Percentiles rank a stretch among this genome's conserved stretches.
These are phyloP conservation scores for Conops quadrifasciatus DNA, from an alignment of 2,888 invertebrate species.

Conservation along the genomic window DNA sequence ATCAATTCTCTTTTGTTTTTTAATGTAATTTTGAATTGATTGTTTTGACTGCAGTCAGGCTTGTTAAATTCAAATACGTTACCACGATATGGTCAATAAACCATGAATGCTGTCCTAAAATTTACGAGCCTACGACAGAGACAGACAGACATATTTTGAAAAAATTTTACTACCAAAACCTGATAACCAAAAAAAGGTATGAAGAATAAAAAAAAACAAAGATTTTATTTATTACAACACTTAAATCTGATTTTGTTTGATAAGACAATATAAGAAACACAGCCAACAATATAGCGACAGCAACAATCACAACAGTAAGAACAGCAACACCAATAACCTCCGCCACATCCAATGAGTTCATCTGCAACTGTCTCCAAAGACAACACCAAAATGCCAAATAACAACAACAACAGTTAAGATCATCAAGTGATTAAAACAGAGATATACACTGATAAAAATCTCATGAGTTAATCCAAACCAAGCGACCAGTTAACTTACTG, in stretches of 20 bases:
- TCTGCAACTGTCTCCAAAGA: too few species aligned
- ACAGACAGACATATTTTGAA: conserved; percentile 20
- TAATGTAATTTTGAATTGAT: conserved; percentile 25
- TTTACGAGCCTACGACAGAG: too few species aligned
- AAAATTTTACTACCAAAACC: conserved; percentile 9
- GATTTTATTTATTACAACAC: conserved; percentile 31
- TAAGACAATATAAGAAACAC: conserved; percentile 22
- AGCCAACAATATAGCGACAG: neutral
- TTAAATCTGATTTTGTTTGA: conserved; percentile 31
- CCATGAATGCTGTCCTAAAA: neutral
- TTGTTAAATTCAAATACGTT: conserved; percentile 26
- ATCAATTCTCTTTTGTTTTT: neutral
- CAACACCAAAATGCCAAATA: neutral
- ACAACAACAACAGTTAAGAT: conserved; percentile 1
- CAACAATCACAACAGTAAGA: neutral
- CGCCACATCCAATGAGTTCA: neutral
- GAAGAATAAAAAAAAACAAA: conserved; percentile 11
- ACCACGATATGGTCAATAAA: conserved; percentile 4
- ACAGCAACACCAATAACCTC: neutral
- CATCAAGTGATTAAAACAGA: too few species aligned
- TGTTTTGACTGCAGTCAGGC: conserved; percentile 23
- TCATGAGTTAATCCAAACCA: too few species aligned
- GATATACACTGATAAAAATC: too few species aligned
- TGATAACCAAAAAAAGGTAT: neutral
- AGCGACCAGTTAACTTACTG: too few species aligned